A percentile compares a stretch with the other conserved stretches of the same genome.
Evolutionary conservation across 2,797 vertebrate species (phyloP).

Genomic region (Poeciliopsis gracilis): DNA sequence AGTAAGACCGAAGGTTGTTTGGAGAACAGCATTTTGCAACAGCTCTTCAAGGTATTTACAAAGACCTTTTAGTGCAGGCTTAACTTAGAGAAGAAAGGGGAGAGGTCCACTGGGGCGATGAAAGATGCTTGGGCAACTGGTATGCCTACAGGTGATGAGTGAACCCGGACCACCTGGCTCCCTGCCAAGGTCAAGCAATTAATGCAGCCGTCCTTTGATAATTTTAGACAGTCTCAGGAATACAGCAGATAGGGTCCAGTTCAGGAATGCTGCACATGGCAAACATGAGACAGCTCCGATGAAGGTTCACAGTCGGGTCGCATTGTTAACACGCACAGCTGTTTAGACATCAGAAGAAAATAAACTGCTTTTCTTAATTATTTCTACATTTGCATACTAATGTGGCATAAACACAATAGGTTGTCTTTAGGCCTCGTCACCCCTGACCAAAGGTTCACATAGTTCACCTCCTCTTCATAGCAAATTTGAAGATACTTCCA

Average conservation of each 20-base stretch:
- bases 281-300: conserved; percentile 67
- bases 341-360: conserved; percentile 63
- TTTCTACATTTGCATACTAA: conserved; percentile 71
- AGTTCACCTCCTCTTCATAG: conserved; percentile 16
- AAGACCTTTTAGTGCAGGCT: conserved; percentile 46
- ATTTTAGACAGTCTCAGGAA: conserved; percentile 61
- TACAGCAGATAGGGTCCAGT: conserved; percentile 48
- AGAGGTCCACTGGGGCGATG: conserved; percentile 25
- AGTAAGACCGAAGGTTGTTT: conserved; percentile 40
- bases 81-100: conserved; percentile 48
- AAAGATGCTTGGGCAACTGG: conserved; percentile 64
- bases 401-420: conserved; percentile 51
- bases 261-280: conserved; percentile 32
- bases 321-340: conserved; percentile 58
- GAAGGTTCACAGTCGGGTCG: conserved; percentile 68
- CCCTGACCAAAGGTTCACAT: conserved; percentile 32
- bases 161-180: conserved; percentile 76
- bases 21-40: conserved; percentile 66
- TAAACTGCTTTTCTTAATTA: conserved; percentile 61
- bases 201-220: conserved; percentile 76
- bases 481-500: conserved; percentile 14
- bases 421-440: conserved; percentile 46
- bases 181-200: conserved; percentile 78
- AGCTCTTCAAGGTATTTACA: conserved; percentile 33
- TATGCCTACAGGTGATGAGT: conserved; percentile 70